Base-by-base conservation (phyloP, 2,888 invertebrate species). In the Thymelicus sylvestris region DNA sequence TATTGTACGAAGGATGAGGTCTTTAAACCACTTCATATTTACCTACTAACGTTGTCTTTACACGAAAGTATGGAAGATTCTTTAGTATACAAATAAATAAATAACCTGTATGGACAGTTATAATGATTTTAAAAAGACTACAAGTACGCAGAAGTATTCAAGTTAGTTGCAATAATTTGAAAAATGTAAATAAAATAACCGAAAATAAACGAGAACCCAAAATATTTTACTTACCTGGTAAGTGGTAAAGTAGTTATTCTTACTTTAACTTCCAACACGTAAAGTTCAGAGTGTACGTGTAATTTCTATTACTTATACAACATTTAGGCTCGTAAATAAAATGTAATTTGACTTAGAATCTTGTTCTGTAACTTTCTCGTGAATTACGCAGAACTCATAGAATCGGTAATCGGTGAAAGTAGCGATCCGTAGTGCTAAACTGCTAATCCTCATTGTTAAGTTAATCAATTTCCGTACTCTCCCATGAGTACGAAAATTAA, bases 401-500 rank as follows among this genome's bases (percentile, higher is more conserved):
- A 68, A 68, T 63, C 68, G 19, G 63, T 69, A 69, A 69, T 64
- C 68, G 68, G 68, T 55, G 68, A 69, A 69, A 69, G 68, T 55
- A 15, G 19, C 41, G 61, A 67, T 67, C 13, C 7, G n/a, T 59
- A 47, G 55, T 19, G 41, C 44, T 61, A 57, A 66, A 63, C 63
- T 19, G 41, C 44, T 61, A 57, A 66, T 68, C 63, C 70, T 65
- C 61, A 71, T 71, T 61, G 70, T 71, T 71, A 24, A n/a, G n/a
- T 59, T 65, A 71, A 66, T 71, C 68, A 74, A 64, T 72, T 44
- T 62, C 69, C 57, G 59, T 67, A 59, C 68, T 69, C 59, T 57
- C 60, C 50, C 61, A 19, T 24, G 38, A 66, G 44, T 31, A 44
- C 65, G 71, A 71, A 74, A 75, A 75, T 72, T 74, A 75, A 74